Conservation (phyloP, 35 echinoderm and acorn worm genomes). For the Acanthaster planci region DNA sequence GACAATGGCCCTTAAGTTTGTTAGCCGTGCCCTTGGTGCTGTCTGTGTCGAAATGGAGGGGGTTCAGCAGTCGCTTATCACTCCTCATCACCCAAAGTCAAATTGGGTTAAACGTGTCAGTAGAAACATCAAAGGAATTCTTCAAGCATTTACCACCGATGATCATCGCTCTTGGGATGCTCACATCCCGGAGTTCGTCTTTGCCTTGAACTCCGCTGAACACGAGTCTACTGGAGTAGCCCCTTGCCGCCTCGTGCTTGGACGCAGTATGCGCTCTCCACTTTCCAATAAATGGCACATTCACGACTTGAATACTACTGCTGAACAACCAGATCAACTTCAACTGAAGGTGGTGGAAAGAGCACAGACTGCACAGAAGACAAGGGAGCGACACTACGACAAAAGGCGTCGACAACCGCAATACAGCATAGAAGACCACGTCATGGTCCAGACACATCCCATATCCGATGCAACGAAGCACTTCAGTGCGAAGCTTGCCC, state of each 20-base stretch:
- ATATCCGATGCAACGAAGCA: not conserved
- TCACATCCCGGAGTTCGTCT: not conserved
- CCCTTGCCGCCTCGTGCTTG: not conserved
- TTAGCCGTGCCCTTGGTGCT: no score
- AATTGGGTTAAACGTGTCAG: not conserved
- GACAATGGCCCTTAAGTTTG: no score
- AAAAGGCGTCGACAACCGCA: not conserved
- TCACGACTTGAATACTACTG: not conserved
- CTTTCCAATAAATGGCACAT: not conserved
- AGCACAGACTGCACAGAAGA: not conserved
- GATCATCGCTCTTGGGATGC: not conserved
- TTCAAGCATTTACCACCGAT: not conserved
- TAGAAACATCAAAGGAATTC: not conserved
- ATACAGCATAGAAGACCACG: not conserved
- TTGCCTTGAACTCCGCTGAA: not conserved
- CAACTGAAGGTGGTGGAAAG: not conserved
- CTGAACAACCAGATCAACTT: not conserved
- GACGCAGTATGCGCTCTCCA: not conserved
- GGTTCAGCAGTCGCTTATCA: no score
- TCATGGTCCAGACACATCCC: not conserved
- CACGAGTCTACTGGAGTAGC: not conserved
- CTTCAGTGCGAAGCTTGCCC: not conserved
- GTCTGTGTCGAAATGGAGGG: no score
- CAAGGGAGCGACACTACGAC: not conserved
- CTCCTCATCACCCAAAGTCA: no score